Base-by-base conservation (phyloP, 1,140 invertebrate species). In the Ceratitis capitata region DNA sequence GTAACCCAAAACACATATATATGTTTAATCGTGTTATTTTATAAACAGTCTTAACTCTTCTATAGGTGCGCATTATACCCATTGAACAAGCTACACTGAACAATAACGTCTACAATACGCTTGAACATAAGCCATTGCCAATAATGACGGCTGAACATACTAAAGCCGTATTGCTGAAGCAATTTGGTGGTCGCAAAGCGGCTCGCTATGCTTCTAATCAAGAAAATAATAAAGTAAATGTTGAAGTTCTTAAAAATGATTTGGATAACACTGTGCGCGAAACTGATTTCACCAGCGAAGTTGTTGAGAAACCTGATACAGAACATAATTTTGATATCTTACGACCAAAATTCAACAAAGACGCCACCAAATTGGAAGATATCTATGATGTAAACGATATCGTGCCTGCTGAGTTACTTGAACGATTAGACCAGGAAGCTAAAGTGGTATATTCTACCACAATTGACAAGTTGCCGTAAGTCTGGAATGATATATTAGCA, bases 371-470 rank as follows among this genome's bases (percentile, higher is more conserved):
- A 53, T 12, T 91, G 1, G 85, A 82, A 32, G 87, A 87, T 1
- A 85, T 91, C 0, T 91, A 88, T 51, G 85, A 89, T 56, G 84
- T 91, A 10, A 83, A 85, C 19, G 88, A 91, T 87, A 85, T 91
- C 29, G 86, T 91, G 16, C 88, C 90, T 0, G 84, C 51, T 12
- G 47, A 83, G 0, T 39, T 91, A 23, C 85, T 91, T 0, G 87
- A 91, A 1, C 87, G 89, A 7, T 84, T 91, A 42, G 89, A 91
- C n/a, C 89, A 91, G 39, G 90, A 91, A 56, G 89, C 89, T 14
- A 88, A 90, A 26, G 88, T 87, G 19, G 87, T 91, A 0, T 87
- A 86, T 29, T 47, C 84, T 1, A 87, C 90, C 1, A 69, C 87
- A 3, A 14, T 84, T 6, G 85, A 89, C 10, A 61, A 85, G 9